Conservation (phyloP, 2,797 vertebrate species). For the Acipenser oxyrinchus region DNA sequence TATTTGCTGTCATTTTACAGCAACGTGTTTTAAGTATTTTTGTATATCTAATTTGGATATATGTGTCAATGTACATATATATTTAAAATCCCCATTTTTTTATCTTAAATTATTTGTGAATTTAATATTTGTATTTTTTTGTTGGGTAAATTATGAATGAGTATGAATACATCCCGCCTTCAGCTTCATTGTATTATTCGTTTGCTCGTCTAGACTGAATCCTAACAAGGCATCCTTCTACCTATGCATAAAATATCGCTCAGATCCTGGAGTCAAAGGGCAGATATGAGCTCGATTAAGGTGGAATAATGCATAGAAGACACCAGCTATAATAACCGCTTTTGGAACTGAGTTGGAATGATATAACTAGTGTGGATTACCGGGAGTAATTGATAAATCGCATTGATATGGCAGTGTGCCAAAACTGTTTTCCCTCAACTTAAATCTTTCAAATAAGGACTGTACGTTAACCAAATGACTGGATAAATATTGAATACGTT, state of each 20-base stretch:
- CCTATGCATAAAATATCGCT: conserved; percentile 36
- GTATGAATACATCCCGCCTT: conserved; percentile 30
- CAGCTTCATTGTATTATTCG: conserved; percentile 30
- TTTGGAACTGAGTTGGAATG: neutral
- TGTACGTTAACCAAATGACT: too few relatives aligned
- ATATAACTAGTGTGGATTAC: neutral
- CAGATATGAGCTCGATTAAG: conserved; percentile 47
- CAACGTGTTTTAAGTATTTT: too few relatives aligned
- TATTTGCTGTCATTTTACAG: too few relatives aligned
- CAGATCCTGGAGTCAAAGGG: conserved; percentile 43
- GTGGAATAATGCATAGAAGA: conserved; percentile 51
- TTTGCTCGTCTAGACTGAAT: conserved; percentile 33
- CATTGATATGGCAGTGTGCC: too few relatives aligned
- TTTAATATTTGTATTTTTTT: neutral
- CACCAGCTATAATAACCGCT: conserved; percentile 30
- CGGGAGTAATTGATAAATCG: too few relatives aligned
- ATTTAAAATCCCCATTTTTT: neutral
- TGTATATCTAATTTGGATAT: too few relatives aligned
- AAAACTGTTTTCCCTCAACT: too few relatives aligned
- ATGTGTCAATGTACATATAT: too few relatives aligned
- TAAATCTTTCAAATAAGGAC: too few relatives aligned
- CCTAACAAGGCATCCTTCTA: conserved; percentile 48
- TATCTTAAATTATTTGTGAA: neutral
- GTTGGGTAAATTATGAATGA: conserved; percentile 6
- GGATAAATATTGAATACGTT: too few relatives aligned